Base-by-base conservation (phyloP, 2,888 invertebrate genomes). In the Coecobrya sp. region DNA sequence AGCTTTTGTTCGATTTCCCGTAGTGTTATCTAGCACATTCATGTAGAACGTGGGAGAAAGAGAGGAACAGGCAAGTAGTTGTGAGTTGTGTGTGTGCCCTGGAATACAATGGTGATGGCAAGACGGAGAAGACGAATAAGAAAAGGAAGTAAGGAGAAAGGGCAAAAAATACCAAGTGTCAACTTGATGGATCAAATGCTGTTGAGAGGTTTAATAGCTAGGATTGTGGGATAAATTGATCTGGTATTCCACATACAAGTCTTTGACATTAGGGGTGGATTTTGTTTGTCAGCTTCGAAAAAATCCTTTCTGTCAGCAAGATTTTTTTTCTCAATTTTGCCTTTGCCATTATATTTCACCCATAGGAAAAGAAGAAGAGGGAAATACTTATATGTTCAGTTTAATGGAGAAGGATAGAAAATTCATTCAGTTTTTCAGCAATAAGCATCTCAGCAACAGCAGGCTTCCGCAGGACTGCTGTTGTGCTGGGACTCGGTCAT, bases 141-240 rank as follows among this genome's bases (percentile, higher is more conserved):
- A 81, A 89, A 70, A 16, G 52, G 82, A 81, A 82, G 70, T 42
- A n/a, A 22, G 70, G 81, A 91, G 81, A 86, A 76, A 86, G 86
- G 86, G 86, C 62, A 86, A 81, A 86, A 86, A 81, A 86, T 91
- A 86, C 91, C 86, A 86, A 91, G 91, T 91, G 91, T 91, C 91
- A 91, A 86, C 91, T 91, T 91, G 91, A 91, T 86, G 91, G 91
- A 91, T 86, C 91, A 91, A 91, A 91, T 55, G 79, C 86, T 86
- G 91, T 91, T 86, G 91, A 91, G 81, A 91, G 91, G 86, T 91
- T 91, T 91, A 91, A 91, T 91, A 86, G 91, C 81, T 81, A 91
- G 91, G 91, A 91, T 91, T 91, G 79, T 79, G 91, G 86, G 91
- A 91, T 91, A 91, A 91, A 91, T 91, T 91, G 91, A 91, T 91